Conservation (phyloP, 1,140 invertebrate genomes). For the Drosophila neocordata region DNA sequence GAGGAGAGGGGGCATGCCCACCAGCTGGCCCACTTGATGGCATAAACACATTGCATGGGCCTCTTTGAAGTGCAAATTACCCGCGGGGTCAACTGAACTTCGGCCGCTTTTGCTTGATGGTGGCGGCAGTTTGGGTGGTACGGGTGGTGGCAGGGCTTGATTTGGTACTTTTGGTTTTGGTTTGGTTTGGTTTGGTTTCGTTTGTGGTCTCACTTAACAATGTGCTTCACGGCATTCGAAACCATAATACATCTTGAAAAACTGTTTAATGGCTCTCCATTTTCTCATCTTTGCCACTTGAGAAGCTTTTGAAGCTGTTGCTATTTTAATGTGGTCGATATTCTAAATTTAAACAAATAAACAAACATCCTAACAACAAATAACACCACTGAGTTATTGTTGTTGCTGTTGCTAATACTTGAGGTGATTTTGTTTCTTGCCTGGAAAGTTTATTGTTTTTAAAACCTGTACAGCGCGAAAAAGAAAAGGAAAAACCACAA, state of each 20-base stretch:
- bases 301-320: slow-evolving; percentile 77
- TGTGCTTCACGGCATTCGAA: slow-evolving; percentile 24
- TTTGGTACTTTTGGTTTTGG: slow-evolving; percentile 1
- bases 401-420: slow-evolving; percentile 13
- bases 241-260: slow-evolving; percentile 76
- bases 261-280: slow-evolving; percentile 66
- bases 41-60: slow-evolving; percentile 71
- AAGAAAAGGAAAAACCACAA: too few species aligned
- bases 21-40: slow-evolving; percentile 75
- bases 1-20: slow-evolving; percentile 32
- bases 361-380: slow-evolving; percentile 56
- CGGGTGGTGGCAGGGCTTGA: background rate
- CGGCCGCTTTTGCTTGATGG: background rate
- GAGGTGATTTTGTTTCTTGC: slow-evolving; percentile 37
- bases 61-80: slow-evolving; percentile 79
- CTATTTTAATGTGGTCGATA: slow-evolving; percentile 79
- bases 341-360: slow-evolving; percentile 81
- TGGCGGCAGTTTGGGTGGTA: too few species aligned
- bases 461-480: slow-evolving; percentile 49
- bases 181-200: background rate
- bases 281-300: slow-evolving; percentile 52
- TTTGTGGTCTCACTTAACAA: slow-evolving; percentile 42
- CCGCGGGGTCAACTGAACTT: slow-evolving; percentile 69
- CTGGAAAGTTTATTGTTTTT: slow-evolving; percentile 77
- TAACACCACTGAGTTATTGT: slow-evolving; percentile 17